A percentile compares a stretch with the other conserved stretches of the same genome.
Evolutionary conservation across 2,113 vertebrate species (phyloP).

Genomic region (Polypterus bichir): DNA sequence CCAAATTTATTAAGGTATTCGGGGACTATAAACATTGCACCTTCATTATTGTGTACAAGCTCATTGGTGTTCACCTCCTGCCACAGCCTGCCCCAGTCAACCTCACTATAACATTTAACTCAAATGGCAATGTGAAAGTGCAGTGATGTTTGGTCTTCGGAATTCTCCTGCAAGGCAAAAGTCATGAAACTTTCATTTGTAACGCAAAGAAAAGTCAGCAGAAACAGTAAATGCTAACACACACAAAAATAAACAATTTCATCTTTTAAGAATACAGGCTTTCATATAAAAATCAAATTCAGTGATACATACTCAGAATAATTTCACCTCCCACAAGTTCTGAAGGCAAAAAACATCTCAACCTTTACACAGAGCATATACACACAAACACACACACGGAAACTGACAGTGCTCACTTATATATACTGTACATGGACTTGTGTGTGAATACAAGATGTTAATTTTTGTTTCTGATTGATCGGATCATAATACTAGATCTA

Average conservation of each 20-base stretch:
- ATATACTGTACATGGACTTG: constrained; percentile 6
- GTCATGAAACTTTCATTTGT: constrained; percentile 62
- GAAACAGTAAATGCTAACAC: constrained; percentile 26
- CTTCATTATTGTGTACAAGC: constrained; percentile 44
- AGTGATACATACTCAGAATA: no score
- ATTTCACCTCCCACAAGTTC: no score
- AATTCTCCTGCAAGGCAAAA: constrained; percentile 60
- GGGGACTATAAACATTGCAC: constrained; percentile 59
- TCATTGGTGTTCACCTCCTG: constrained; percentile 63
- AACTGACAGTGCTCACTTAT: constrained; percentile 34
- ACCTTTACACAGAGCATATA: constrained; percentile 25
- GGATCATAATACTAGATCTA: no score
- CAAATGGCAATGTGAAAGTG: constrained; percentile 39
- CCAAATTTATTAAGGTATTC: background rate
- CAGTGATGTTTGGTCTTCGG: constrained; percentile 39
- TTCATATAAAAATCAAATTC: no score
- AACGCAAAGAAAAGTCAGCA: constrained; percentile 43
- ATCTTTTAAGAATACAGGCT: constrained; percentile 19
- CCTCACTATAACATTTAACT: constrained; percentile 32
- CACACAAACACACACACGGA: constrained; percentile 20
- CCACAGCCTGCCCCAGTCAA: constrained; percentile 49
- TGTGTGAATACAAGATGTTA: no score
- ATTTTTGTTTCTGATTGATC: no score
- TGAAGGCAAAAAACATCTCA: constrained; percentile 25
- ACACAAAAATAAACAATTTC: constrained; percentile 25